Base-by-base conservation (phyloP, 2,797 vertebrate species). In the Antennarius maculatus region DNA sequence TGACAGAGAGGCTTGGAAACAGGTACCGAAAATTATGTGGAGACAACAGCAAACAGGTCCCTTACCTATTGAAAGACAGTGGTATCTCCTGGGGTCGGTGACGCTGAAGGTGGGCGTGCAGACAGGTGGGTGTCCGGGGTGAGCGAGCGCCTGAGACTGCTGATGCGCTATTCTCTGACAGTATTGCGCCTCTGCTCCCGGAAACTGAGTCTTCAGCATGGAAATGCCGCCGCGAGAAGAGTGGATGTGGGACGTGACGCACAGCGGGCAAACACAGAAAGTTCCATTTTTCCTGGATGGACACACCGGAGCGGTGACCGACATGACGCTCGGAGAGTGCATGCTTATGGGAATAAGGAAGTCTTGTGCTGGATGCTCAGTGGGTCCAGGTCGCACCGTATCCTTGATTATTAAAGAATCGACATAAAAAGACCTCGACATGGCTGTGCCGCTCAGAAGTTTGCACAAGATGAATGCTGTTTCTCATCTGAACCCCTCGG, bases 391-490 rank as follows among this genome's bases (percentile, higher is more conserved):
- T 83, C 97, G 90, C 49, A 93, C 93, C 29, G 95, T 90, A 66
- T 99, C 97, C 93, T 99, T 99, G 91, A 99, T 94, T 78, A 99
- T 99, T 83, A 99, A 92, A 71, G 97, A 99, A 81, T 99, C 97
- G n/a, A 99, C 97, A 81, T 99, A 99, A 90, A 99, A 99, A 75
- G 97, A 99, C 75, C 96, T 96, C 74, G 97, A 99, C 97, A 98
- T 99, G 89, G 71, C 68, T 85, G 81, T 57, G 71, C 73, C 34
- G 70, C 74, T 72, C 84, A 54, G 70, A 51, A 55, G 71, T 75
- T 58, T 63, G 81, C 63, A 67, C 79, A 74, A 55, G 80, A 71
- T 73, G 88, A 80, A 76, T 57, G 73, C 84, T 62, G 84, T 75
- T 83, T 86, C 85, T 90, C 90, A 89, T 92, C 91, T 94, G 92